These are phyloP conservation scores for Tragelaphus oryx DNA, from an alignment of 2,797 vertebrate species.

Conservation along the genomic window DNA sequence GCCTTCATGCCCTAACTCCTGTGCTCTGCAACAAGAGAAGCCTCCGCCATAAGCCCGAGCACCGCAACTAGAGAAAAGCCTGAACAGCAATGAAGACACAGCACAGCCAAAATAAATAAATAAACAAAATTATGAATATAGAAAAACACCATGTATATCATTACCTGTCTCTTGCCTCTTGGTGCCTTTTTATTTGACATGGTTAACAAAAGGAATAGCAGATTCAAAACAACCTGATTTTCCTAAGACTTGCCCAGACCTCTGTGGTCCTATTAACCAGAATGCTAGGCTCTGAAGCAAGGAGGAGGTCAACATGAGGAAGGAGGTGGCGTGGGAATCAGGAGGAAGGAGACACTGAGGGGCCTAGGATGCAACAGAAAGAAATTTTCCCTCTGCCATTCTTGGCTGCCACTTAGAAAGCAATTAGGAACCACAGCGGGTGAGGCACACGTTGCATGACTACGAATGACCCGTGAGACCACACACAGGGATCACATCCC, in stretches of 20 bases:
- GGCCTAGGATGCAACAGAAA: neutral
- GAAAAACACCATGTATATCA: neutral
- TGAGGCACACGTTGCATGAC: neutral
- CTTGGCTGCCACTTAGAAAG: neutral
- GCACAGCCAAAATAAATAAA: neutral
- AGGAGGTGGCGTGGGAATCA: neutral
- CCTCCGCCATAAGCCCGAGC: neutral
- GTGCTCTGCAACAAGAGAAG: neutral
- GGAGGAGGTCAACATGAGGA: neutral
- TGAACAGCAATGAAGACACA: neutral
- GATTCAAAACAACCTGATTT: neutral
- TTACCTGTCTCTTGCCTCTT: neutral
- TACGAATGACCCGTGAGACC: neutral
- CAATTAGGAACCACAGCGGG: neutral
- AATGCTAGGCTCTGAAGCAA: neutral
- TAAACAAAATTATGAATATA: neutral
- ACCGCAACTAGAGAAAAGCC: neutral
- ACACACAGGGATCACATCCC: neutral
- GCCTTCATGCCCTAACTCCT: neutral
- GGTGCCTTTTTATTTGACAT: neutral
- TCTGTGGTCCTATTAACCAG: neutral
- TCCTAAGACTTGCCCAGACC: neutral
- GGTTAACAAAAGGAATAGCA: neutral
- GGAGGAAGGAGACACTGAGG: neutral
- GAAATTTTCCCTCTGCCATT: neutral